Percentiles rank a stretch among this genome's conserved stretches.
Evolutionary conservation across 2,888 invertebrate genomes (phyloP).

Genomic region (Tetranychus truncatus): DNA sequence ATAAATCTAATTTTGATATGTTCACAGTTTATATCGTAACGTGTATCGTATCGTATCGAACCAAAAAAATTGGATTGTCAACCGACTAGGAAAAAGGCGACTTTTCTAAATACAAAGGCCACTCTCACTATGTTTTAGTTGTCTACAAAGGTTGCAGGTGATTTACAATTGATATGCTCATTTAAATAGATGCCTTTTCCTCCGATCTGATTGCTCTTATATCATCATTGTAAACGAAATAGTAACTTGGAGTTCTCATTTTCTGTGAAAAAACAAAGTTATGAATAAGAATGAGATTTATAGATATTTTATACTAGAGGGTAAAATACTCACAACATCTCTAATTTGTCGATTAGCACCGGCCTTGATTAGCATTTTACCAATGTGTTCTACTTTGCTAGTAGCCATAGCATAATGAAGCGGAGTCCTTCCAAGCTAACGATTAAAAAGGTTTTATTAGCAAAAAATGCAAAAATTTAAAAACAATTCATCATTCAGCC

Average conservation of each 20-base stretch:
- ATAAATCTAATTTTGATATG: background rate
- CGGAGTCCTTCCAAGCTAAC: conserved; percentile 63
- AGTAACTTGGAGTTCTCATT: conserved; percentile 71
- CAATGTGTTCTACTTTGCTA: conserved; percentile 61
- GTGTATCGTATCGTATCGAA: too few relatives aligned
- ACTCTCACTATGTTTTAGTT: too few relatives aligned
- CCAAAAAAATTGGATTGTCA: too few relatives aligned
- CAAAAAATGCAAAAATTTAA: background rate
- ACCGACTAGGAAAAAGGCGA: too few relatives aligned
- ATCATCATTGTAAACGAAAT: conserved; percentile 78
- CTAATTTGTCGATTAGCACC: conserved; percentile 65
- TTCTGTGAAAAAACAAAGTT: conserved; percentile 36
- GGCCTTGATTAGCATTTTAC: conserved; percentile 56
- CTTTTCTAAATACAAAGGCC: too few relatives aligned
- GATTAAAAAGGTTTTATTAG: conserved; percentile 1
- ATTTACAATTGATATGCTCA: too few relatives aligned
- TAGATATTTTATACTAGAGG: conserved; percentile 4
- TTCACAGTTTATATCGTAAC: too few relatives aligned
- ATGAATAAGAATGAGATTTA: background rate
- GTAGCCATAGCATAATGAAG: conserved; percentile 48
- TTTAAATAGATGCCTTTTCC: conserved; percentile 35
- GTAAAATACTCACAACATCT: conserved; percentile 45
- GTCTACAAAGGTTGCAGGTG: too few relatives aligned
- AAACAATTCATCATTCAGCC: conserved; percentile 28
- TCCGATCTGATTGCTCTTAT: conserved; percentile 65